A percentile compares a stretch with the other conserved stretches of the same genome.
phyloP scores from a whole-genome alignment of 2,797 vertebrate species.

The Sternarchorhynchus goeldii region DNA sequence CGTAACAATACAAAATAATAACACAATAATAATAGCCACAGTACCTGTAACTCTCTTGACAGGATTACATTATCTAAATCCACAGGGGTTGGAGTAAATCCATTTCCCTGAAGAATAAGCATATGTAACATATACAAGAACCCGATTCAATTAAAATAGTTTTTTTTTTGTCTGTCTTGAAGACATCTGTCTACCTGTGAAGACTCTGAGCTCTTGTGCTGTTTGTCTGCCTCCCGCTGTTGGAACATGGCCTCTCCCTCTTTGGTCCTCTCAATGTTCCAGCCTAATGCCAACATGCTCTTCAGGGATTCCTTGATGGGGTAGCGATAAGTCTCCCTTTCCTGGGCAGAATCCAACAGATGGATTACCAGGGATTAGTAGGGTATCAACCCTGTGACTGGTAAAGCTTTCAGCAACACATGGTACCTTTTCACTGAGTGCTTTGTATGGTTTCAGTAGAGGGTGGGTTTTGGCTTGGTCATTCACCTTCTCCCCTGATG shows the following conservation, averaged over 20 bases:
- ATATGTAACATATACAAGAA: constrained; percentile 32
- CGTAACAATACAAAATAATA: too few relatives aligned
- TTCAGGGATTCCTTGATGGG: constrained; percentile 94
- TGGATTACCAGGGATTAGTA: constrained; percentile 19
- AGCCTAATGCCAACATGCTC: constrained; percentile 93
- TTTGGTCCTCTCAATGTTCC: constrained; percentile 93
- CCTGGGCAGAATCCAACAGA: constrained; percentile 70
- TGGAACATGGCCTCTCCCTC: constrained; percentile 88
- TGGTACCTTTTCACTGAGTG: constrained; percentile 92
- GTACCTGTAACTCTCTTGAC: constrained; percentile 93
- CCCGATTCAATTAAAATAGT: neutral
- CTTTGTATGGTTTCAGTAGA: constrained; percentile 91
- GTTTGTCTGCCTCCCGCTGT: constrained; percentile 91
- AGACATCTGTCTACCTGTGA: constrained; percentile 74
- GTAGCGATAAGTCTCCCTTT: constrained; percentile 96
- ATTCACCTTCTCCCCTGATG: constrained; percentile 85
- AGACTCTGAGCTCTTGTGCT: constrained; percentile 81
- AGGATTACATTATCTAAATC: constrained; percentile 91
- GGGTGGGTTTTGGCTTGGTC: constrained; percentile 92
- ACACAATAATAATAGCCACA: too few relatives aligned
- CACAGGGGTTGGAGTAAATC: constrained; percentile 84
- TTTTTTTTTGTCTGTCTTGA: neutral
- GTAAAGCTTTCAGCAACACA: neutral
- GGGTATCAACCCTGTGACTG: neutral
- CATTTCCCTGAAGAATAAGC: constrained; percentile 76